A percentile compares a stretch with the other conserved stretches of the same genome.
These are phyloP conservation scores for Palythoa caribaeorum DNA, from an alignment of 92 coral and sea anemone genomes.

Conservation along the genomic window DNA sequence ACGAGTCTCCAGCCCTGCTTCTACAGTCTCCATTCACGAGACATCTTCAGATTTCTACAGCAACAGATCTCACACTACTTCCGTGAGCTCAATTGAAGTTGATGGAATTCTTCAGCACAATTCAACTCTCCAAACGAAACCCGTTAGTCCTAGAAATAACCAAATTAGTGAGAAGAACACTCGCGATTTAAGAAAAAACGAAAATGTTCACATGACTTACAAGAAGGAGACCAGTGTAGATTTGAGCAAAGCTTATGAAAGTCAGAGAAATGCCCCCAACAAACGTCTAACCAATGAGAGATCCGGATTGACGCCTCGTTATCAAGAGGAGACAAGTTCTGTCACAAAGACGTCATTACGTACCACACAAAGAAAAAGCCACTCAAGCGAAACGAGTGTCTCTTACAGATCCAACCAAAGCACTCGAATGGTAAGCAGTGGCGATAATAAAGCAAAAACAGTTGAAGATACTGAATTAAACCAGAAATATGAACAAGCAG, in stretches of 20 bases:
- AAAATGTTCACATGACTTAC: background rate
- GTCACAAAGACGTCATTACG: background rate
- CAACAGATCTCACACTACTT: background rate
- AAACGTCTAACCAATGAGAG: background rate
- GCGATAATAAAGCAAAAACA: background rate
- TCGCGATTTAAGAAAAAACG: background rate
- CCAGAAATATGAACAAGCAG: background rate
- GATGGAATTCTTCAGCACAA: constrained; percentile 20
- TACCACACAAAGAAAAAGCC: background rate
- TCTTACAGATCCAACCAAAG: background rate
- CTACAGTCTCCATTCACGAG: background rate
- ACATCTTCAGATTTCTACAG: background rate
- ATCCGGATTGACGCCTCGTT: background rate
- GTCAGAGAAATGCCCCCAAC: background rate
- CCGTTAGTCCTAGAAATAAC: background rate
- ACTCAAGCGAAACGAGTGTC: background rate
- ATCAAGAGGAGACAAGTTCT: background rate
- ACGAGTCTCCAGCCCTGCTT: background rate
- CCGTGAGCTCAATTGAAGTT: constrained; percentile 18
- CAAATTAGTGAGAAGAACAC: background rate
- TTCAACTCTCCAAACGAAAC: background rate
- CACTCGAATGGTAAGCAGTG: background rate
- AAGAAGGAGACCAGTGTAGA: constrained; percentile 15
- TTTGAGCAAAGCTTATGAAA: background rate
- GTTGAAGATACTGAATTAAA: background rate